A percentile compares a stretch with the other conserved stretches of the same genome.
These are phyloP conservation scores for Osmoderma eremita DNA, from an alignment of 2,888 invertebrate species.

Conservation along the genomic window DNA sequence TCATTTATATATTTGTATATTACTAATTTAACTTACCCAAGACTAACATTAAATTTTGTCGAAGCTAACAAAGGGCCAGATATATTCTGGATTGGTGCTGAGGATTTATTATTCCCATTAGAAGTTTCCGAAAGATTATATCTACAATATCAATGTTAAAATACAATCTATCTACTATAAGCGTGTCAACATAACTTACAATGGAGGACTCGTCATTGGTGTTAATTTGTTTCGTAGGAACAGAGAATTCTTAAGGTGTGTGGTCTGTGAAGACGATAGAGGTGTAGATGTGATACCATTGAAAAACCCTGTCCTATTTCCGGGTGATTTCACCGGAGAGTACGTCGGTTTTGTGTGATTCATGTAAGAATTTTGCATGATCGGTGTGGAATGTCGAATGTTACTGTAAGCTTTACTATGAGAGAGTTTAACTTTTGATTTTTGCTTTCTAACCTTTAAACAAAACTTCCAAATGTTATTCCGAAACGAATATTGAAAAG, in stretches of 20 bases:
- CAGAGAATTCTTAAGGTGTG: slow-evolving; percentile 28
- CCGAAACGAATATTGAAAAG: slow-evolving; percentile 21
- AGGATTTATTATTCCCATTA: background rate
- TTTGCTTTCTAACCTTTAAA: slow-evolving; percentile 42
- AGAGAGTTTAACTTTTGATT: slow-evolving; percentile 19
- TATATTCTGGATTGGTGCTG: slow-evolving; percentile 57
- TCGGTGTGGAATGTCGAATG: slow-evolving; percentile 22
- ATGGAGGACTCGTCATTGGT: slow-evolving; percentile 33
- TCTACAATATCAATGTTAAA: slow-evolving; percentile 27
- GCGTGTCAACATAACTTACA: slow-evolving; percentile 22
- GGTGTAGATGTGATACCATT: slow-evolving; percentile 41
- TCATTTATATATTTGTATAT: background rate
- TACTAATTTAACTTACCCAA: slow-evolving; percentile 57
- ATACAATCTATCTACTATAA: background rate
- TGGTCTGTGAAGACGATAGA: slow-evolving; percentile 19
- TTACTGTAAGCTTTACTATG: slow-evolving; percentile 24
- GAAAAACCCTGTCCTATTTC: slow-evolving; percentile 23
- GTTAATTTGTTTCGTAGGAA: slow-evolving; percentile 34
- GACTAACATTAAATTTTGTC: slow-evolving; percentile 64
- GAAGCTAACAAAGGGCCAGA: slow-evolving; percentile 64
- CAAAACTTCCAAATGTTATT: slow-evolving; percentile 21
- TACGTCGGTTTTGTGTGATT: slow-evolving; percentile 25
- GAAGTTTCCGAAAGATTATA: slow-evolving; percentile 40
- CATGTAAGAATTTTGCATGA: slow-evolving; percentile 37
- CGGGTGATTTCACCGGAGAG: slow-evolving; percentile 18